A percentile compares a stretch with the other conserved stretches of the same genome.
Conservation (phyloP, 2,888 invertebrate genomes). For the Phragmatobia fuliginosa region DNA sequence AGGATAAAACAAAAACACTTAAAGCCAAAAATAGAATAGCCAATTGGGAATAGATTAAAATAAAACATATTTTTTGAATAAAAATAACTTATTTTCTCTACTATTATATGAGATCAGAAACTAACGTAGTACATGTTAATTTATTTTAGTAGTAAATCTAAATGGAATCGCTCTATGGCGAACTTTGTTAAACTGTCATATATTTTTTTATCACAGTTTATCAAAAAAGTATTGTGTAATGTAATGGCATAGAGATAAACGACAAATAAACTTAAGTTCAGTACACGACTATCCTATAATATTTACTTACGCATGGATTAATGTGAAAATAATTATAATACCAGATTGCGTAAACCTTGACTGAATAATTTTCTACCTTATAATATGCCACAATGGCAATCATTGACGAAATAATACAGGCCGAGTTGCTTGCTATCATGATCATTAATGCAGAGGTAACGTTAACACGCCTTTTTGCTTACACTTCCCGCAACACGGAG, state of each 20-base stretch:
- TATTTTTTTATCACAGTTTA: no score
- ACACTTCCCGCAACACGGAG: constrained; percentile 31
- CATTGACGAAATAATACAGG: constrained; percentile 35
- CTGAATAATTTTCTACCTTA: constrained; percentile 35
- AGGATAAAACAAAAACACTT: no score
- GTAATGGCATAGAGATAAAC: background rate
- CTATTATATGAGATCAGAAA: background rate
- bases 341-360: constrained; percentile 35
- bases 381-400: constrained; percentile 41
- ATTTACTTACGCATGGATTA: constrained; percentile 35
- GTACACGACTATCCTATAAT: constrained; percentile 18
- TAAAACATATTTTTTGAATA: no score
- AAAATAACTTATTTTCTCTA: no score
- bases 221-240: background rate
- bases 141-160: background rate
- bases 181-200: background rate
- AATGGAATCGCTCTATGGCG: background rate
- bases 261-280: constrained; percentile 1
- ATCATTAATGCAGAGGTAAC: constrained; percentile 44
- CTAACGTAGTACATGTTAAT: background rate
- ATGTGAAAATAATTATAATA: constrained; percentile 50
- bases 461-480: constrained; percentile 34
- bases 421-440: constrained; percentile 21
- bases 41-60: no score
- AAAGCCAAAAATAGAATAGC: background rate